Percentiles rank a stretch among this genome's conserved stretches.
These are phyloP conservation scores for Paradoxurus hermaphroditus DNA, from an alignment of 2,113 vertebrate genomes.

Conservation along the genomic window DNA sequence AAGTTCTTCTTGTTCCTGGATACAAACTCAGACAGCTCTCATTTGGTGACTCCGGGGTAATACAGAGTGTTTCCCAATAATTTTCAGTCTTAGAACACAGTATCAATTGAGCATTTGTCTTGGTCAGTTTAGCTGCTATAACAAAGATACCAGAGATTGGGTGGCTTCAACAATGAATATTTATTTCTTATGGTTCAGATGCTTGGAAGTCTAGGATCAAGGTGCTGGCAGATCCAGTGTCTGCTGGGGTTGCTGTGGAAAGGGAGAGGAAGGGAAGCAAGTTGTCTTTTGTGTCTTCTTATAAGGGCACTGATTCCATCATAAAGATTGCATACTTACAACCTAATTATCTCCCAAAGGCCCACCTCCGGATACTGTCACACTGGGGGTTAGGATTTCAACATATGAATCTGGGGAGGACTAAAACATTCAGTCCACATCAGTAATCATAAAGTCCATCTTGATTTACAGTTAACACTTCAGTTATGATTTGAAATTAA, in stretches of 20 bases:
- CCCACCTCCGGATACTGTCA: background rate
- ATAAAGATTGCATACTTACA: background rate
- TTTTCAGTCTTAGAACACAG: background rate
- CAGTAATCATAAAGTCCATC: background rate
- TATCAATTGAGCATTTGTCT: background rate
- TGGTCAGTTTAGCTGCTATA: background rate
- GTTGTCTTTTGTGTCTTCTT: background rate
- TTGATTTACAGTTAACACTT: background rate
- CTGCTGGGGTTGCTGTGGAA: background rate
- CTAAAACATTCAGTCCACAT: background rate
- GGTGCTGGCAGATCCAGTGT: background rate
- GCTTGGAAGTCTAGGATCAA: background rate
- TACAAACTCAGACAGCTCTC: background rate
- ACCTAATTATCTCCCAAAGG: background rate
- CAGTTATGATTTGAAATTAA: background rate
- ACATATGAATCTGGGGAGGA: background rate
- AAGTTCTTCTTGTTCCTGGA: background rate
- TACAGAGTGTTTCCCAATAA: background rate
- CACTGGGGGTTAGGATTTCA: background rate
- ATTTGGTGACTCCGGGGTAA: background rate
- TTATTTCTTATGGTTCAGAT: background rate
- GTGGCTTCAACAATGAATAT: background rate
- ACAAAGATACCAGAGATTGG: background rate
- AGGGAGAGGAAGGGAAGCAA: background rate
- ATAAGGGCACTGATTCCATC: background rate